Base-by-base conservation (phyloP, 2,888 invertebrate species). In the Ormia ochracea region DNA sequence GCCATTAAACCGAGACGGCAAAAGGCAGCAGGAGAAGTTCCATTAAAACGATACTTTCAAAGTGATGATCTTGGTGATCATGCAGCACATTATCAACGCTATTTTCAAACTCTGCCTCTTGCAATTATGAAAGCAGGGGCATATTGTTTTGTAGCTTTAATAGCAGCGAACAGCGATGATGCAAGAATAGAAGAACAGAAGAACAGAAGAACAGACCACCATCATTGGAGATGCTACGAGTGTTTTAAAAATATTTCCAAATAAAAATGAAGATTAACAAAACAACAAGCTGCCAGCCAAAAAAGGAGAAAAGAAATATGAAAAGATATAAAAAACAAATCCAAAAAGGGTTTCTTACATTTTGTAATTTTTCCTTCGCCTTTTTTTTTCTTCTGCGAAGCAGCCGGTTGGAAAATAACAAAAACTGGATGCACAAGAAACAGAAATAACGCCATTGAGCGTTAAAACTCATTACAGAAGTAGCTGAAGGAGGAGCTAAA, bases 401-500 rank as follows among this genome's bases (percentile, higher is more conserved):
- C 48, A 48, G 48, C n/a, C n/a, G 14, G 14, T 50, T 43, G 14
- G 23, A 50, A 41, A 38, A 31, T 56, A 33, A n/a, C 26, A 33
- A 26, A 76, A 63, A 36, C 61, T 61, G 61, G 38, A 33, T 52
- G 38, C 66, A 4, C 6, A 21, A 73, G 43, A 54, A 63, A 59
- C 66, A 56, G 3, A 61, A 54, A 52, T 75, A 75, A 80, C 61
- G 70, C 65, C 65, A 78, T 70, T 77, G 80, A 80, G 70, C 78
- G 72, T 72, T 74, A 76, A 78, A 70, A 78, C 50, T 81, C 66
- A 61, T 59, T 43, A 75, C 41, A 54, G 63, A 66, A 54, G 52
- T 56, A 78, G 48, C 58, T 58, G 68, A 65, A 73, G 84, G 86
- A 84, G 85, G 85, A 85, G 84, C 81, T 69, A 81, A 65, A 66